Conservation (phyloP, 2,888 invertebrate species). For the Amblyjoppa proteus region DNA sequence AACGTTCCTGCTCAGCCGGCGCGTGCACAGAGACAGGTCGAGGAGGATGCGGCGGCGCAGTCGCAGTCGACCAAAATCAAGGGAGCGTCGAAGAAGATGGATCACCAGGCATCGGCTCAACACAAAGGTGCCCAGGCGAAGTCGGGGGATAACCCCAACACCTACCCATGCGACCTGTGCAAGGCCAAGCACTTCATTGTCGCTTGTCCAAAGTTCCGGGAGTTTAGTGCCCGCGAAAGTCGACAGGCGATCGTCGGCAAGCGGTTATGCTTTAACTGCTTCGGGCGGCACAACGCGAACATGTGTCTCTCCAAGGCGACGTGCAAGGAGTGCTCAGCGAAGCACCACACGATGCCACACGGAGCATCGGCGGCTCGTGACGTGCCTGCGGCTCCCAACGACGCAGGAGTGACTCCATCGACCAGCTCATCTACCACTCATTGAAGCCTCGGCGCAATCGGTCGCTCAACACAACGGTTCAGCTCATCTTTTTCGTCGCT, state of each 20-base stretch:
- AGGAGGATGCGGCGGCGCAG: too few relatives aligned
- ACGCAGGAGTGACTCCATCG: background rate
- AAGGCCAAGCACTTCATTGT: conserved; percentile 41
- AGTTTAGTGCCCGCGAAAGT: background rate
- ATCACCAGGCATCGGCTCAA: background rate
- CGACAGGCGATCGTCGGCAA: background rate
- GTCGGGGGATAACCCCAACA: too few relatives aligned
- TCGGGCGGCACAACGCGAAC: conserved; percentile 33
- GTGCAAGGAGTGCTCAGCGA: conserved; percentile 5
- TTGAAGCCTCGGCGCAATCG: background rate
- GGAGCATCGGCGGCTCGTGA: background rate
- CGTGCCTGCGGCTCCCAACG: too few relatives aligned
- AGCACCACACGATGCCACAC: conserved; percentile 54
- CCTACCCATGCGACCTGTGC: conserved; percentile 41
- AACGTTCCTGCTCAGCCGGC: too few relatives aligned
- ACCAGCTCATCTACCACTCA: background rate
- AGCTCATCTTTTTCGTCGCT: background rate
- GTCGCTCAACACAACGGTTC: background rate
- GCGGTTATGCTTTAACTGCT: conserved; percentile 55
- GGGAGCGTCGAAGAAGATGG: too few relatives aligned
- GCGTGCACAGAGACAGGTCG: too few relatives aligned
- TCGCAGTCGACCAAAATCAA: too few relatives aligned
- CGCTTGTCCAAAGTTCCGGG: conserved; percentile 24
- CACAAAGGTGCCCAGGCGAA: too few relatives aligned
- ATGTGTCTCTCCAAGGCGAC: background rate